Percentiles rank a stretch among this genome's conserved stretches.
These are phyloP conservation scores for Teleogryllus oceanicus DNA, from an alignment of 2,888 invertebrate species.

Conservation along the genomic window DNA sequence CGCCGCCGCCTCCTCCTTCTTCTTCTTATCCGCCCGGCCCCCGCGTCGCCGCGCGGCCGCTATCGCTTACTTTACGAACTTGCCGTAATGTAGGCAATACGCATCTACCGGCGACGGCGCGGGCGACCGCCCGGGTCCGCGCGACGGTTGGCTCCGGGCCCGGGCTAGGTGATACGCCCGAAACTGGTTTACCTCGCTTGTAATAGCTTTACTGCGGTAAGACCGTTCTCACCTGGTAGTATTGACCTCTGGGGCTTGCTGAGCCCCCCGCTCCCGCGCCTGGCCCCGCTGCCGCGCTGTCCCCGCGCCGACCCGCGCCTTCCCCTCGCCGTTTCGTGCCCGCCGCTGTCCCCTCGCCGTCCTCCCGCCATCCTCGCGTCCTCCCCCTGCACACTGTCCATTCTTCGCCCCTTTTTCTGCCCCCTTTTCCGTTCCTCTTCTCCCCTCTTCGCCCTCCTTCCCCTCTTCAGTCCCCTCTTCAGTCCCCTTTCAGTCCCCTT, in stretches of 20 bases:
- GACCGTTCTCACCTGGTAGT: conserved; percentile 11
- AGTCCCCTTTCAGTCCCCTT: too few species aligned
- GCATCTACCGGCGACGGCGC: background rate
- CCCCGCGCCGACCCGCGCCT: background rate
- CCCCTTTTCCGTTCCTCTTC: too few species aligned
- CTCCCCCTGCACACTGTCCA: background rate
- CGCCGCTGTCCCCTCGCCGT: background rate
- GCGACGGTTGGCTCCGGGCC: background rate
- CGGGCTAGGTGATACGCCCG: conserved; percentile 1
- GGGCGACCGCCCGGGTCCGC: background rate
- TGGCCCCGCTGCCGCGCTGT: background rate
- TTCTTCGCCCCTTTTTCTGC: too few species aligned
- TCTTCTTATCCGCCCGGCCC: background rate
- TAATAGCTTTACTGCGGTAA: conserved; percentile 18
- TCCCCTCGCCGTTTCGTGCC: background rate
- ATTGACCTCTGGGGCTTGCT: background rate
- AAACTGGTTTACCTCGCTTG: conserved; percentile 11
- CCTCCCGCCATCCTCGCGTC: background rate
- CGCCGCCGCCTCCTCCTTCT: background rate
- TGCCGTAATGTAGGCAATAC: conserved; percentile 18
- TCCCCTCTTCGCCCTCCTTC: too few species aligned
- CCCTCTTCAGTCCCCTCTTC: too few species aligned
- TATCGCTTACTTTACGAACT: conserved; percentile 7
- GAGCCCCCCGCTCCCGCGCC: background rate
- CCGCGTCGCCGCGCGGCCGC: background rate